A percentile compares a stretch with the other conserved stretches of the same genome.
These are phyloP conservation scores for Drosophila anomelani DNA, from an alignment of 2,888 invertebrate species.

Conservation along the genomic window DNA sequence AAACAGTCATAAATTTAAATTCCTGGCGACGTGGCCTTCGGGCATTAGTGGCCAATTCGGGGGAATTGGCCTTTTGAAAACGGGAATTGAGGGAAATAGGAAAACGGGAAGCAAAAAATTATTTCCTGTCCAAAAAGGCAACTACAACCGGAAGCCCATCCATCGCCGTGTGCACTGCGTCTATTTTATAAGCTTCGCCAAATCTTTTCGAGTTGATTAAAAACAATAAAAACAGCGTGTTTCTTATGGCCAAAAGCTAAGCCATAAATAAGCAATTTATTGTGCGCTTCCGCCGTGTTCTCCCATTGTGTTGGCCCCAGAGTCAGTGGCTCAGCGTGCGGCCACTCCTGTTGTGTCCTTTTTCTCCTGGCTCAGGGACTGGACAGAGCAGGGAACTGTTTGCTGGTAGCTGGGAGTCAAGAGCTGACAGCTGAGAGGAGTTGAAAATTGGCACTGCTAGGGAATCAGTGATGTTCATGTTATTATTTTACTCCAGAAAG, in stretches of 20 bases:
- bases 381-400: slow-evolving; percentile 36
- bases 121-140: slow-evolving; percentile 65
- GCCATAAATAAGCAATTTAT: slow-evolving; percentile 83
- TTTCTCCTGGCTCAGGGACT: slow-evolving; percentile 30
- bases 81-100: not conserved
- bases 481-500: not conserved
- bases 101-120: slow-evolving; percentile 56
- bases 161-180: slow-evolving; percentile 65
- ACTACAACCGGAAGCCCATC: slow-evolving; percentile 65
- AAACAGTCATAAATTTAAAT: slow-evolving; percentile 59
- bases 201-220: slow-evolving; percentile 82
- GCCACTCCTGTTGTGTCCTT: slow-evolving; percentile 47
- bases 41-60: slow-evolving; percentile 50
- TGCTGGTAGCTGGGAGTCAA: slow-evolving; percentile 12
- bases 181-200: slow-evolving; percentile 77
- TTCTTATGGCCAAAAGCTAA: slow-evolving; percentile 79
- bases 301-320: slow-evolving; percentile 60
- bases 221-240: slow-evolving; percentile 81
- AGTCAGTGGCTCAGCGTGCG: slow-evolving; percentile 62
- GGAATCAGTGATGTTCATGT: not conserved
- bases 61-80: not conserved
- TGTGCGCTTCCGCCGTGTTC: slow-evolving; percentile 78
- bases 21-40: slow-evolving; percentile 11
- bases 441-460: slow-evolving; percentile 7
- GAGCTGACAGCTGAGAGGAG: slow-evolving; percentile 27